Evolutionary conservation across 2,113 vertebrate genomes (phyloP), one percentile per base, ranked within the genome.

Genomic region (Channa maculata): DNA sequence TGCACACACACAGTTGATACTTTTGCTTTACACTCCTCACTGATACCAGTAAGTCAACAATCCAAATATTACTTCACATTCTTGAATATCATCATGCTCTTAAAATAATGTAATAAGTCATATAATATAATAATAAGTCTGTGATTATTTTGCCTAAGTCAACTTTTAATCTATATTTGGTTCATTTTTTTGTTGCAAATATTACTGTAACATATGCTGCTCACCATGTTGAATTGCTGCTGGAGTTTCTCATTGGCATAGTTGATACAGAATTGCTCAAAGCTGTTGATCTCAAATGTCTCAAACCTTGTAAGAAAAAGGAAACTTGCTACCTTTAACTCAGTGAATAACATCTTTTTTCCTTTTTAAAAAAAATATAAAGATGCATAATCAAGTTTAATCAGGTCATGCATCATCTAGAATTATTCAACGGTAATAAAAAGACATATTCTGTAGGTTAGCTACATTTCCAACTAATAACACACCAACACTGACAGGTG

Each of bases 141-240:
- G 24, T 24, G 24, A 1, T 24, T 24, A 24, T 24, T 24, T 24
- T 24, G 24, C 24, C 24, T 24, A 24, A 24, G 24, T 24, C 24
- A 24, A 24, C 24, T 24, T 24, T 24, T 24, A 24, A 24, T 24
- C 24, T 24, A 24, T 24, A 24, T 24, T 24, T 24, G 24, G 24
- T 24, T 24, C 24, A 24, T 24, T 24, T 24, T 24, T 24, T 24
- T 24, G 1, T 1, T 24, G 24, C 1, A 24, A 24, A 24, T 24
- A 24, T 24, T 24, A 24, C 24, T 24, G 24, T 10, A 58, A 54
- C 3, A 24, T 2, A 9, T 5, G 60, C 52, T 24, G 24, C 96
- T 96, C 92, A 99, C 98, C 98, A 99, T 97, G 92, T 99, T 99
- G 91, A 99, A 99, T 86, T 99, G 98, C 55, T 99, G 98, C 91